Conservation (phyloP, 2,888 invertebrate species). For the Archips xylosteana region DNA sequence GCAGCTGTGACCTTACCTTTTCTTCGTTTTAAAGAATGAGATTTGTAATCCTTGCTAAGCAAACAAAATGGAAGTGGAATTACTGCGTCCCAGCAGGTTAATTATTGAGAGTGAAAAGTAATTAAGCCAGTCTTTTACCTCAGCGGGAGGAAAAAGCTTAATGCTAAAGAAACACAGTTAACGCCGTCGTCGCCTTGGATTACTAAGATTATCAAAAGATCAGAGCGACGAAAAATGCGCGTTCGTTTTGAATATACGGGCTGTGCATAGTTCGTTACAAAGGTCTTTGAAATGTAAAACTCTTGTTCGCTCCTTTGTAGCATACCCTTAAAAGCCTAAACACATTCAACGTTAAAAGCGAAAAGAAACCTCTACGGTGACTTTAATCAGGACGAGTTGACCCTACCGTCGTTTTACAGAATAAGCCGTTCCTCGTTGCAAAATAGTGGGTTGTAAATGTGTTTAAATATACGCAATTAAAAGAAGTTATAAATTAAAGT, state of each 20-base stretch:
- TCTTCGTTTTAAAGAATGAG: conserved; percentile 28
- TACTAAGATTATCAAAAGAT: conserved; percentile 43
- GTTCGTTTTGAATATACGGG: conserved; percentile 43
- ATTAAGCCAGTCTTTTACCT: conserved; percentile 42
- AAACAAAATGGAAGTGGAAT: conserved; percentile 37
- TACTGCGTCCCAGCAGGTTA: conserved; percentile 39
- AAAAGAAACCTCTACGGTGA: conserved; percentile 10
- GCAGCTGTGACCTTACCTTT: conserved; percentile 35
- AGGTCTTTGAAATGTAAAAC: conserved; percentile 62
- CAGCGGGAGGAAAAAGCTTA: conserved; percentile 39
- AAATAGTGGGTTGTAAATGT: neutral
- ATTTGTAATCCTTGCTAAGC: conserved; percentile 38
- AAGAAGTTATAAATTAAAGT: neutral
- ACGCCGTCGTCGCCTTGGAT: conserved; percentile 31
- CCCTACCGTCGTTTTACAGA: neutral
- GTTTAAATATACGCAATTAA: neutral
- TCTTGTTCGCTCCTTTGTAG: conserved; percentile 55
- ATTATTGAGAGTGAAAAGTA: conserved; percentile 43
- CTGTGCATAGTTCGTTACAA: conserved; percentile 53
- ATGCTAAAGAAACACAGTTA: conserved; percentile 35
- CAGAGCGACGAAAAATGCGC: conserved; percentile 46
- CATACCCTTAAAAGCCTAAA: conserved; percentile 19
- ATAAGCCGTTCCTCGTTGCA: neutral
- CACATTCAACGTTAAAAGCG: conserved; percentile 21
- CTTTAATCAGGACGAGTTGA: conserved; percentile 19